A percentile compares a stretch with the other conserved stretches of the same genome.
phyloP scores from a whole-genome alignment of 2,797 vertebrate genomes.

The Schizopygopsis pylzovi region DNA sequence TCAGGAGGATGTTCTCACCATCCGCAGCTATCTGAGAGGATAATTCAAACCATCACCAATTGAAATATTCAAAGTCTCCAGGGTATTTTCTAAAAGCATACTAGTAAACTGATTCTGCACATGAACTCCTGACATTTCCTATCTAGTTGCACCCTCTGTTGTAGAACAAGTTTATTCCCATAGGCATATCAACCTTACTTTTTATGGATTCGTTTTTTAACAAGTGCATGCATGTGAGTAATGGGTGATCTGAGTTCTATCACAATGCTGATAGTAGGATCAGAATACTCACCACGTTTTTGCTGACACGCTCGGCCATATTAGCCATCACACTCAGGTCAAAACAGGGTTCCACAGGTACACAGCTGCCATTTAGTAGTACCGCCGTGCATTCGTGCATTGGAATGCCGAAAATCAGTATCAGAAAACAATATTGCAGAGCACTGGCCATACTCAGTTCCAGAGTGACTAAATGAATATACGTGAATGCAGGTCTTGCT shows the following conservation, averaged over 20 bases:
- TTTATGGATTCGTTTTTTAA: not conserved
- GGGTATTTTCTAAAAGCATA: not conserved
- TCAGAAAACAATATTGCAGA: conserved; percentile 26
- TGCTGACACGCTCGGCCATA: conserved; percentile 36
- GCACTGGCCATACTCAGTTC: conserved; percentile 31
- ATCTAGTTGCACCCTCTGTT: not conserved
- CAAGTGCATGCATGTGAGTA: not conserved
- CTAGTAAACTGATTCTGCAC: not conserved
- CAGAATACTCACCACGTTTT: conserved; percentile 51
- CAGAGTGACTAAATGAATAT: not conserved
- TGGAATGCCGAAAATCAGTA: conserved; percentile 24
- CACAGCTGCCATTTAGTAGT: conserved; percentile 19
- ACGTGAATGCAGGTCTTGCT: conserved; percentile 3
- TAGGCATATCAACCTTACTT: not conserved
- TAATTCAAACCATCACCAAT: not conserved
- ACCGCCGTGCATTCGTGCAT: not conserved
- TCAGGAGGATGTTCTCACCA: conserved; percentile 55
- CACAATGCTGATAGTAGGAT: not conserved
- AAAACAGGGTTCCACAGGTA: conserved; percentile 45
- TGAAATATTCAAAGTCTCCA: conserved; percentile 3
- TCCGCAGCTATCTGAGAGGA: conserved; percentile 43
- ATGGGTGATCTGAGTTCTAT: not conserved
- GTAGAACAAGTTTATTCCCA: not conserved
- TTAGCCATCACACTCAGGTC: conserved; percentile 36
- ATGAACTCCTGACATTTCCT: not conserved